Evolutionary conservation across 2,113 vertebrate genomes (phyloP), one percentile per base, ranked within the genome.

Genomic region (Trematomus loennbergii): DNA sequence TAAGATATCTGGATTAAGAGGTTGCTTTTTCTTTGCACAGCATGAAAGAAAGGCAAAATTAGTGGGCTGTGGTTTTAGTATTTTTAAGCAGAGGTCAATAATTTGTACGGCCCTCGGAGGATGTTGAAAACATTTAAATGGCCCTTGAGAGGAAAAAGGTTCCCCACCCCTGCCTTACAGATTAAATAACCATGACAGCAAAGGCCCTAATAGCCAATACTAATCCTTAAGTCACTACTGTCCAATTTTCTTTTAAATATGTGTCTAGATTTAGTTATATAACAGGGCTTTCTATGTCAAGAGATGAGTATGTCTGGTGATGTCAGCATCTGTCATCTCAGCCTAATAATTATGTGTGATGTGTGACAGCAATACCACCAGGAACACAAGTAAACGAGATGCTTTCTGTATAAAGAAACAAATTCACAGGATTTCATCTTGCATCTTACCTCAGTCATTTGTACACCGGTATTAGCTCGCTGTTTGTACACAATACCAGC

Each of bases 391-490:
- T 5, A 72, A 3, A 64, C 33, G 52, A 59, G 46, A 48, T 18
- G 33, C 43, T 78, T 78, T 67, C 53, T 77, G 17, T 57, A 12
- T 71, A 54, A 29, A 45, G 49, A 60, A 75, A 68, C 33, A 81
- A 54, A 79, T 54, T 78, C 22, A 29, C n/a, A 25, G 61, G 50
- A 79, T 83, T 59, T 71, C 72, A 78, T 80, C 63, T 55, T 3
- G 53, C 4, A 72, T 36, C 63, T 36, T 57, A 29, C 22, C 33
- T 2, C 13, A 75, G 76, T 58, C 25, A 36, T 84, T 78, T 81
- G 52, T 58, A 72, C 64, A 57, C 49, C 7, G 33, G 80, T 45
- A 79, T 78, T 57, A 82, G 70, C 73, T 77, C 83, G 53, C 75
- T 59, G 61, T 85, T 79, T 67, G 57, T 49, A 29, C 46, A 75